Evolutionary conservation across 2,113 vertebrate species (phyloP).

Genomic region (Muntiacus reevesi): DNA sequence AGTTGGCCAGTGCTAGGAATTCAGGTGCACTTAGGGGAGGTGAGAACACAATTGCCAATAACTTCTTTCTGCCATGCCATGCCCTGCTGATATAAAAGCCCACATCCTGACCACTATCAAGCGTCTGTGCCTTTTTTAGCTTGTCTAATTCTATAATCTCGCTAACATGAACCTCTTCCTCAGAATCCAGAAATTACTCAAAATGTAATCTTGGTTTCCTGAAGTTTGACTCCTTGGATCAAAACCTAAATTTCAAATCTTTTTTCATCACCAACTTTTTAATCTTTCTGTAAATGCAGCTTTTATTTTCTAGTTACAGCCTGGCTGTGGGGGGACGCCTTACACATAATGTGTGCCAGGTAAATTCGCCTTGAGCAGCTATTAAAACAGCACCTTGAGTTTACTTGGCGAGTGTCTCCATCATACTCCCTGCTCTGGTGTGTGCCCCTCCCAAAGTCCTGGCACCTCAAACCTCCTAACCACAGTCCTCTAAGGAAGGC

Average conservation of each 20-base stretch:
- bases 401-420: background rate
- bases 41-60: background rate
- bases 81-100: background rate
- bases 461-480: background rate
- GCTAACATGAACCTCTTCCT: background rate
- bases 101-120: background rate
- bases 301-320: background rate
- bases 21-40: background rate
- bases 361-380: background rate
- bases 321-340: background rate
- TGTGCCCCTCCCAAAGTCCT: background rate
- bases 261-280: background rate
- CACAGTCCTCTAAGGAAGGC: background rate
- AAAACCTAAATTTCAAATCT: constrained; percentile 22
- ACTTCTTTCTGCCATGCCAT: background rate
- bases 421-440: background rate
- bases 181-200: background rate
- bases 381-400: background rate
- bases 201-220: background rate
- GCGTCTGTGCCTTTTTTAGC: background rate
- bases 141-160: background rate
- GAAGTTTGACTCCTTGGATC: background rate
- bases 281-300: background rate
- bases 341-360: background rate
- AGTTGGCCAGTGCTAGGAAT: background rate